These are phyloP conservation scores for Hexactinellida sp. DNA, from an alignment of 37 sponge, comb jelly and placozoan genomes.

Conservation along the genomic window DNA sequence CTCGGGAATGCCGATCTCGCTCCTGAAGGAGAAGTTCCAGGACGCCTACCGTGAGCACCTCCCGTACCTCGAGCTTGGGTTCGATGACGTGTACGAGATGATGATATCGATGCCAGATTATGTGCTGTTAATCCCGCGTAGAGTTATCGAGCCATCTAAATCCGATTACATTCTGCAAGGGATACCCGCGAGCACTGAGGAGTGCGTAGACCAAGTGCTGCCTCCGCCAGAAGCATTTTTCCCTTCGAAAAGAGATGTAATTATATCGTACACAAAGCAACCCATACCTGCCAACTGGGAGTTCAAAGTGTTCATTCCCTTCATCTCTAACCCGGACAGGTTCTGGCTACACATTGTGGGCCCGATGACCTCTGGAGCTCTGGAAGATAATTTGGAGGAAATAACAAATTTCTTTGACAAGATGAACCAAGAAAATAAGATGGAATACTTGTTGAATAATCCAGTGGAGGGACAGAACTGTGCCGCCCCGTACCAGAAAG, in stretches of 20 bases:
- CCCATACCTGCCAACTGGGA: not conserved
- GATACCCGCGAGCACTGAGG: not conserved
- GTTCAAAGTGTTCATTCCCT: not conserved
- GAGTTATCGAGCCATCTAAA: not conserved
- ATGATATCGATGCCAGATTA: not conserved
- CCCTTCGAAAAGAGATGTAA: not conserved
- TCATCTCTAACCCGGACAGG: slow-evolving; percentile 9
- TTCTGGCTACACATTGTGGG: slow-evolving; percentile 43
- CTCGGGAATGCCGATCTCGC: not conserved
- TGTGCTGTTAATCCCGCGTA: not conserved
- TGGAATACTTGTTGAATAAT: not conserved
- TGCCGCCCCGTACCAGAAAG: slow-evolving; percentile 38
- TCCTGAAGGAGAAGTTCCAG: not conserved
- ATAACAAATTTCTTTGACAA: slow-evolving; percentile 35
- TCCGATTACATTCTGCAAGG: not conserved
- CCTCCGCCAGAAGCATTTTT: not conserved
- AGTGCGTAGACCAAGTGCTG: not conserved
- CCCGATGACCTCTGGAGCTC: slow-evolving; percentile 27
- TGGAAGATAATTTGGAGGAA: slow-evolving; percentile 39
- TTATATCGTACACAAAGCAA: not conserved
- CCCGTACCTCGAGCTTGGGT: not conserved
- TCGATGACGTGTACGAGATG: not conserved
- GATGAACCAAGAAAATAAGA: not conserved
- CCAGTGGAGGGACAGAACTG: slow-evolving; percentile 34
- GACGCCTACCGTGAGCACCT: not conserved